A percentile compares a stretch with the other conserved stretches of the same genome.
These are phyloP conservation scores for Bos indicus DNA, from an alignment of 2,113 vertebrate genomes.

Conservation along the genomic window DNA sequence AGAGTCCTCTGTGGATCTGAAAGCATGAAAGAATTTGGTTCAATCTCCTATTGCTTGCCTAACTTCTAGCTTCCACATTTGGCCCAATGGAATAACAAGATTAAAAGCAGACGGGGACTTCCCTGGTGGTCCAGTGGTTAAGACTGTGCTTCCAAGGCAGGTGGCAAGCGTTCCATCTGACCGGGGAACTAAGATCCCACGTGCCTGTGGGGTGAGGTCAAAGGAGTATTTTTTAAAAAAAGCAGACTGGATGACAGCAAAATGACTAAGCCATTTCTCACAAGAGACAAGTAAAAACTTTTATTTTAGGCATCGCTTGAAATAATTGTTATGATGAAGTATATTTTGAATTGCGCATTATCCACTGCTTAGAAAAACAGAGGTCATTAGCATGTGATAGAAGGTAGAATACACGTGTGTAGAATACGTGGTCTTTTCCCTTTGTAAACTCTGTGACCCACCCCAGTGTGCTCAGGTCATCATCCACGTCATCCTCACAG, in stretches of 20 bases:
- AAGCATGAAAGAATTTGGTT: background rate
- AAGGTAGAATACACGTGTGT: background rate
- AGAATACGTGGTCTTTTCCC: background rate
- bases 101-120: background rate
- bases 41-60: background rate
- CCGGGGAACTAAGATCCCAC: background rate
- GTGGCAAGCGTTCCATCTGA: background rate
- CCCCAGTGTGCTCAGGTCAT: fast-evolving
- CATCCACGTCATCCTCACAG: background rate
- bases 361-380: background rate
- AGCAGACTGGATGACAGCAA: background rate
- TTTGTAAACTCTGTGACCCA: background rate
- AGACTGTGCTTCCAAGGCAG: background rate
- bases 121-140: background rate
- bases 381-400: background rate
- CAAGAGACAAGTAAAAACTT: background rate
- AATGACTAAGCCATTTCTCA: constrained; percentile 27
- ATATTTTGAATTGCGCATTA: background rate
- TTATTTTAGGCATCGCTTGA: background rate
- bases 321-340: background rate
- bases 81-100: background rate
- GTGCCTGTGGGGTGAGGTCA: background rate
- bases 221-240: background rate
- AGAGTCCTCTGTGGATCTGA: background rate
- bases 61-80: background rate